Evolutionary conservation across 2,113 vertebrate species (phyloP).

Genomic region (Xiphophorus hellerii): DNA sequence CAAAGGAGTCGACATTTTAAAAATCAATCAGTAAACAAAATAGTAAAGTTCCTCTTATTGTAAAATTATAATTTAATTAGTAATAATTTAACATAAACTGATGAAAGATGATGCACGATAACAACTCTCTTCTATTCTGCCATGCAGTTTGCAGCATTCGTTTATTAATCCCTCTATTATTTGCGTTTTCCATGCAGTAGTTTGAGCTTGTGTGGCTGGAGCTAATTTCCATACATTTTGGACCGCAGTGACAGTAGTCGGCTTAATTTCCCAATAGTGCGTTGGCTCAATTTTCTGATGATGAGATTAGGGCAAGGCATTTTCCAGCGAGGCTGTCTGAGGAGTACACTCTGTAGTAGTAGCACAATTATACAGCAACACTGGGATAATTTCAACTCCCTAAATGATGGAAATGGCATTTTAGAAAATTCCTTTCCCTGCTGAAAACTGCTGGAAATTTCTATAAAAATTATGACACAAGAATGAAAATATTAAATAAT

Average conservation of each 20-base stretch:
- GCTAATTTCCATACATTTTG: conserved; percentile 31
- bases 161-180: conserved; percentile 1
- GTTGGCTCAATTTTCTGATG: conserved; percentile 20
- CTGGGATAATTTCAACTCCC: conserved; percentile 24
- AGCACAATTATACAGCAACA: conserved; percentile 19
- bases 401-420: conserved; percentile 27
- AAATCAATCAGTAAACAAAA: too few species aligned
- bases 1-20: too few species aligned
- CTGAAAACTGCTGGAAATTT: not conserved
- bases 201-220: not conserved
- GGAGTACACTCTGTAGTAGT: conserved; percentile 16
- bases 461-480: conserved; percentile 5
- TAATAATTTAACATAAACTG: not conserved
- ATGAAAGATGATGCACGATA: not conserved
- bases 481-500: conserved; percentile 1
- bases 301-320: conserved; percentile 38
- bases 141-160: too few species aligned
- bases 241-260: conserved; percentile 19
- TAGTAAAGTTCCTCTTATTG: too few species aligned
- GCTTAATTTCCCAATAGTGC: conserved; percentile 40
- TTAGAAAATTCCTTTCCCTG: not conserved
- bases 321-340: conserved; percentile 31
- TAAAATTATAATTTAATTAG: too few species aligned
- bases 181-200: not conserved
- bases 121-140: too few species aligned